phyloP scores from a whole-genome alignment of 53 echinoderm and acorn worm species.

The Echinometra lucunter region DNA sequence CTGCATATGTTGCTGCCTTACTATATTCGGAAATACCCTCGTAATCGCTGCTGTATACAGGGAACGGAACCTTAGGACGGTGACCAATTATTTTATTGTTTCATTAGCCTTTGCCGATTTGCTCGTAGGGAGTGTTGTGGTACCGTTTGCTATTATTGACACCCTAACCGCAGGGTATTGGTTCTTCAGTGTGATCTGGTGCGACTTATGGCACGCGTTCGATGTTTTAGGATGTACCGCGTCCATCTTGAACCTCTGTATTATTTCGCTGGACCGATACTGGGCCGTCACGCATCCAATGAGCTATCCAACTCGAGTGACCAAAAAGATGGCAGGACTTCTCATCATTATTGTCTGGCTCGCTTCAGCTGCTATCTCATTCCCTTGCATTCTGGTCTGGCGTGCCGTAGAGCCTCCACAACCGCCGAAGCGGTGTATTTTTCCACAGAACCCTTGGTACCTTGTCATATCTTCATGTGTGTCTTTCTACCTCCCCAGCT shows the following conservation, averaged over 20 bases:
- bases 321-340: constrained; percentile 76
- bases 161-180: constrained; percentile 78
- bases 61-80: constrained; percentile 77
- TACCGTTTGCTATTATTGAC: constrained; percentile 83
- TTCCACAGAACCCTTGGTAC: constrained; percentile 81
- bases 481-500: constrained; percentile 87
- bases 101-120: constrained; percentile 89
- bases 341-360: constrained; percentile 85
- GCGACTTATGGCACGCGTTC: constrained; percentile 91
- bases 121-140: constrained; percentile 82
- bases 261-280: constrained; percentile 88
- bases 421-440: constrained; percentile 74
- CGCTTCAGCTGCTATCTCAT: constrained; percentile 85
- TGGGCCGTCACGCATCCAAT: constrained; percentile 90
- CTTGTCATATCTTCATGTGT: constrained; percentile 88
- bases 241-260: constrained; percentile 85
- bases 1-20: constrained; percentile 58
- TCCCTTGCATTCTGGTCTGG: constrained; percentile 89
- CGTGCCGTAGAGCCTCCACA: constrained; percentile 82
- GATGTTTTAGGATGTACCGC: constrained; percentile 87
- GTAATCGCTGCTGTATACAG: constrained; percentile 86
- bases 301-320: constrained; percentile 82
- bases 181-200: constrained; percentile 76
- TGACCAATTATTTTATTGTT: constrained; percentile 87
- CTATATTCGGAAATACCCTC: constrained; percentile 84